phyloP scores from a whole-genome alignment of 2,888 invertebrate genomes.

The Ormyrus thymus region DNA sequence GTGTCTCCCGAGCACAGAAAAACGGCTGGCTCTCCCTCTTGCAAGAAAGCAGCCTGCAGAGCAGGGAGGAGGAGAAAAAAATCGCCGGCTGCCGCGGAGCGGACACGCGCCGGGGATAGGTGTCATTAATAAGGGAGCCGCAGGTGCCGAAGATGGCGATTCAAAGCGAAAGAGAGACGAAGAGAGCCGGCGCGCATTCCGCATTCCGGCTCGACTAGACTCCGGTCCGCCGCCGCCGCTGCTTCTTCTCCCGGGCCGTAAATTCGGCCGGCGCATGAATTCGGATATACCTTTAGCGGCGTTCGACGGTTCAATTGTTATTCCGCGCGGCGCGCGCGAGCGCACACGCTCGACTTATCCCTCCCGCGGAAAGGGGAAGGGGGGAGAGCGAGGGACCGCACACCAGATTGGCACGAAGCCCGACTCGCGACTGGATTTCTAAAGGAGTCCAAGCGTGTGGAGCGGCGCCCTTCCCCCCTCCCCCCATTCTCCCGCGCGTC shows the following conservation, averaged over 20 bases:
- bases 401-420: slow-evolving; percentile 56
- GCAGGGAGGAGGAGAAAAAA: too few species aligned
- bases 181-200: slow-evolving; percentile 30
- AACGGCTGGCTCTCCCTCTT: not conserved
- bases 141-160: slow-evolving; percentile 57
- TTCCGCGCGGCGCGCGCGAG: slow-evolving; percentile 46
- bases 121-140: slow-evolving; percentile 53
- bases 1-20: slow-evolving; percentile 6
- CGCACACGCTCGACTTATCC: slow-evolving; percentile 53
- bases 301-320: slow-evolving; percentile 57
- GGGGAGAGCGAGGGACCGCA: slow-evolving; percentile 13
- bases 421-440: slow-evolving; percentile 56
- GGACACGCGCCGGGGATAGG: not conserved
- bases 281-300: slow-evolving; percentile 55
- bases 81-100: not conserved
- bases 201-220: slow-evolving; percentile 30
- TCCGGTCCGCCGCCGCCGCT: not conserved
- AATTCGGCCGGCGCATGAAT: slow-evolving; percentile 55
- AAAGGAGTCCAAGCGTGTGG: slow-evolving; percentile 39
- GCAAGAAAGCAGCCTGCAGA: too few species aligned
- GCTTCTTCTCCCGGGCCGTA: slow-evolving; percentile 28
- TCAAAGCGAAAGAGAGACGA: slow-evolving; percentile 1
- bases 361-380: not conserved
- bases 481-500: slow-evolving; percentile 1
- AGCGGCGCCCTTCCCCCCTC: not conserved